phyloP scores from a whole-genome alignment of 2,888 invertebrate genomes.

The Drosophila falleni region DNA sequence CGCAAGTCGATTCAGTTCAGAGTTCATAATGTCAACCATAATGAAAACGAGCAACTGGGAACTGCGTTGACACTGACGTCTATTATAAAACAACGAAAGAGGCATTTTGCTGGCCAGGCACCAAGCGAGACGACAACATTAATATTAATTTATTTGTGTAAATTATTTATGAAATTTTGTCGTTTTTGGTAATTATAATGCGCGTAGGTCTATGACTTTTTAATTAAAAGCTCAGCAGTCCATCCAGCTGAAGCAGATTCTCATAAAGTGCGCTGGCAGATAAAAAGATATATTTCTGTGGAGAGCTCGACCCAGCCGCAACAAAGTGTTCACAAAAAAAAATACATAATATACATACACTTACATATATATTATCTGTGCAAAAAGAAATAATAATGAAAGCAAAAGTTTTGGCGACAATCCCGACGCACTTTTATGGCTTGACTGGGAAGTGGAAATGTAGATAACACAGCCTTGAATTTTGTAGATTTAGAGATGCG shows the following conservation, averaged over 20 bases:
- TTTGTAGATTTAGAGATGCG: constrained; percentile 53
- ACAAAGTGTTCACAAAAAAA: constrained; percentile 34
- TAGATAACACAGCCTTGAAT: constrained; percentile 54
- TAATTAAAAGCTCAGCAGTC: constrained; percentile 59
- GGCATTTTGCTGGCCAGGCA: constrained; percentile 21
- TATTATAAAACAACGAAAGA: constrained; percentile 34
- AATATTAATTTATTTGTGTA: constrained; percentile 75
- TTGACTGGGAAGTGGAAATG: constrained; percentile 63
- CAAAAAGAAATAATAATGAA: constrained; percentile 52
- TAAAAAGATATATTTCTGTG: constrained; percentile 18
- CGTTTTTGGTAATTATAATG: constrained; percentile 63
- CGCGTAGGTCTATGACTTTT: constrained; percentile 62
- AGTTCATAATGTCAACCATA: constrained; percentile 52
- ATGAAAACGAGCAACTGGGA: constrained; percentile 39
- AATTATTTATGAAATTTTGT: constrained; percentile 63
- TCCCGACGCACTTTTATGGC: constrained; percentile 74
- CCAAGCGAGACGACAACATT: constrained; percentile 54
- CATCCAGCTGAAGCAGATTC: constrained; percentile 13
- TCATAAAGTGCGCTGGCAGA: constrained; percentile 35
- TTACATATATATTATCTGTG: constrained; percentile 54
- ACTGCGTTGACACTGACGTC: constrained; percentile 33
- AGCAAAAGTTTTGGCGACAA: constrained; percentile 76
- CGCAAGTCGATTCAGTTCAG: constrained; percentile 52
- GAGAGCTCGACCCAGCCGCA: constrained; percentile 14
- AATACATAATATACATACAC: constrained; percentile 21